Evolutionary conservation across 2,888 invertebrate species (phyloP).

Genomic region (Dorcus parallelipipedus): DNA sequence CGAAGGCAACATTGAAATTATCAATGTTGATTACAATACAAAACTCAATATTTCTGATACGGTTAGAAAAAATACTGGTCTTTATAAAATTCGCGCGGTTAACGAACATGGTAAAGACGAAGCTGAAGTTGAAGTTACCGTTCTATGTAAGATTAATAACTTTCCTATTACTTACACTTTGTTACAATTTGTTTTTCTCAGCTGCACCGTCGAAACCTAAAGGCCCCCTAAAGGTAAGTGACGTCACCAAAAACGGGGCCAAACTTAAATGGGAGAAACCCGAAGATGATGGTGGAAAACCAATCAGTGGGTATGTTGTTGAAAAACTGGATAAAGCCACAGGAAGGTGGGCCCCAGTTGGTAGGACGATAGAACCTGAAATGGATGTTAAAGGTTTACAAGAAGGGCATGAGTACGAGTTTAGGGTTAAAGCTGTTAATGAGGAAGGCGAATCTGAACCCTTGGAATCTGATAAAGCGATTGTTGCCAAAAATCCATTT

Average conservation of each 20-base stretch:
- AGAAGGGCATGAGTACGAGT: conserved; percentile 91
- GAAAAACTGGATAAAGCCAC: conserved; percentile 92
- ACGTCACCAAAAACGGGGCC: conserved; percentile 86
- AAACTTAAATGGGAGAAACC: conserved; percentile 93
- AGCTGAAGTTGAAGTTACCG: conserved; percentile 90
- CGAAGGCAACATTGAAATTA: conserved; percentile 69
- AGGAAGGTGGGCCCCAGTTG: conserved; percentile 91
- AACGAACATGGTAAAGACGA: conserved; percentile 91
- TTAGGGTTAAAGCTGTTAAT: conserved; percentile 89
- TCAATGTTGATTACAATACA: conserved; percentile 87
- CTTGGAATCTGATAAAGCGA: conserved; percentile 82
- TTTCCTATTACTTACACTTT: conserved; percentile 3
- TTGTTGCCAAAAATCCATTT: conserved; percentile 94
- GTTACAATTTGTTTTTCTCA: conserved; percentile 34
- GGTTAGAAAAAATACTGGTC: conserved; percentile 79
- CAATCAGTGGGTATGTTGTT: conserved; percentile 86
- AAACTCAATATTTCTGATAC: conserved; percentile 79
- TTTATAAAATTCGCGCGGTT: conserved; percentile 85
- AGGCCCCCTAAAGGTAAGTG: conserved; percentile 83
- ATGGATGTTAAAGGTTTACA: conserved; percentile 85
- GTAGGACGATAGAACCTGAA: conserved; percentile 80
- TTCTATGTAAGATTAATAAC: conserved; percentile 52
- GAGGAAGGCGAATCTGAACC: conserved; percentile 96
- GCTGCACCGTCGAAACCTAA: conserved; percentile 72
- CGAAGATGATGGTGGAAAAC: conserved; percentile 92